A percentile compares a stretch with the other conserved stretches of the same genome.
These are phyloP conservation scores for Noctua pronuba DNA, from an alignment of 2,888 invertebrate species.

Conservation along the genomic window DNA sequence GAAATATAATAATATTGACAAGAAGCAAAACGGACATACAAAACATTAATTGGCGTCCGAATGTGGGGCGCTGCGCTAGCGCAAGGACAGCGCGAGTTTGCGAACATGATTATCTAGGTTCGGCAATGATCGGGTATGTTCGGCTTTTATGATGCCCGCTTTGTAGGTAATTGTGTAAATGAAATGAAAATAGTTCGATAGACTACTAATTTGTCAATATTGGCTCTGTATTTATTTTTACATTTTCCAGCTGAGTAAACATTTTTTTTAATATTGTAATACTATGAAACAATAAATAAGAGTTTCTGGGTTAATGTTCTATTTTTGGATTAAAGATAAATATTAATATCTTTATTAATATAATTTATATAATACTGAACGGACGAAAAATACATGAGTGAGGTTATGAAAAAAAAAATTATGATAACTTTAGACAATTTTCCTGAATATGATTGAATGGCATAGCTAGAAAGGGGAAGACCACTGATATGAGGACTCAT, in stretches of 20 bases:
- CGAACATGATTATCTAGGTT: slow-evolving; percentile 63
- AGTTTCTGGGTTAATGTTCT: slow-evolving; percentile 6
- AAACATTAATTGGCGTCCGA: slow-evolving; percentile 51
- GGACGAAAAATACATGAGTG: too few species aligned
- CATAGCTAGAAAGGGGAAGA: neutral
- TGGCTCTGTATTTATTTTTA: slow-evolving; percentile 1
- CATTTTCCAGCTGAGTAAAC: neutral
- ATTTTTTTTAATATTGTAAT: neutral
- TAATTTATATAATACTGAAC: neutral
- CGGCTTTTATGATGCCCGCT: slow-evolving; percentile 18
- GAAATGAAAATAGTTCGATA: slow-evolving; percentile 24
- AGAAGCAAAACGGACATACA: slow-evolving; percentile 28
- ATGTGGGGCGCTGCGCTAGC: slow-evolving; percentile 71
- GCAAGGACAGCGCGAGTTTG: slow-evolving; percentile 72
- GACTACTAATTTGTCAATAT: slow-evolving; percentile 38
- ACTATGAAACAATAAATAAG: neutral
- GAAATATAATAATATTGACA: slow-evolving; percentile 7
- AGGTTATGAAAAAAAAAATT: neutral
- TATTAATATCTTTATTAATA: neutral
- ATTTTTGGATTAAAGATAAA: neutral
- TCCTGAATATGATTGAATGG: neutral
- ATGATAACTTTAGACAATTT: neutral
- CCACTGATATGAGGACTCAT: neutral
- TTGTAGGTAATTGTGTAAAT: slow-evolving; percentile 36
- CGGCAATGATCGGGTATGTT: slow-evolving; percentile 35